phyloP scores from a whole-genome alignment of 2,113 vertebrate genomes.

The Eublepharis macularius region DNA sequence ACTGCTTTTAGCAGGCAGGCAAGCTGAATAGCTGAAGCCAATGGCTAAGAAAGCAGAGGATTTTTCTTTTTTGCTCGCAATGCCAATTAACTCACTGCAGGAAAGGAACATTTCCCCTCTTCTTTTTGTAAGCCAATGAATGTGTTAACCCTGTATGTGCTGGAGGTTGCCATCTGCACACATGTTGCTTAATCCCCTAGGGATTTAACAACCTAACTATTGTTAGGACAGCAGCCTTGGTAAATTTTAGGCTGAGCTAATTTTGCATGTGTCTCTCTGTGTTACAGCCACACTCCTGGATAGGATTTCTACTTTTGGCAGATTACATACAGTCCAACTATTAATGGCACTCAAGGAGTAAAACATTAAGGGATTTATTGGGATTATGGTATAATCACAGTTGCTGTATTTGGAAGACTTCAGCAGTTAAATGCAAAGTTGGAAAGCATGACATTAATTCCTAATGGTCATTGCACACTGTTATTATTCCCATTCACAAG shows the following conservation, averaged over 20 bases:
- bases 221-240: background rate
- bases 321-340: background rate
- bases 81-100: slow-evolving; percentile 14
- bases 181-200: background rate
- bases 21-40: slow-evolving; percentile 19
- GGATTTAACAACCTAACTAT: background rate
- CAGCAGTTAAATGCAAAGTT: background rate
- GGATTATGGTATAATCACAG: background rate
- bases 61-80: background rate
- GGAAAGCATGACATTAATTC: background rate
- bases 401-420: background rate
- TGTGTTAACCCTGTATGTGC: background rate
- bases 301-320: background rate
- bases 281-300: background rate
- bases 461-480: too few species aligned
- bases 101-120: background rate
- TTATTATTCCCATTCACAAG: background rate
- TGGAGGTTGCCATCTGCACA: background rate
- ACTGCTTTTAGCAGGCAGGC: slow-evolving; percentile 13
- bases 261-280: background rate
- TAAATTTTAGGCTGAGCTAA: background rate
- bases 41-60: slow-evolving; percentile 12
- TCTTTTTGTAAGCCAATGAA: background rate
- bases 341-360: background rate
- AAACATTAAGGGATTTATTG: background rate